These are phyloP conservation scores for Palythoa heliodiscus DNA, from an alignment of 92 coral and sea anemone species.

Conservation along the genomic window DNA sequence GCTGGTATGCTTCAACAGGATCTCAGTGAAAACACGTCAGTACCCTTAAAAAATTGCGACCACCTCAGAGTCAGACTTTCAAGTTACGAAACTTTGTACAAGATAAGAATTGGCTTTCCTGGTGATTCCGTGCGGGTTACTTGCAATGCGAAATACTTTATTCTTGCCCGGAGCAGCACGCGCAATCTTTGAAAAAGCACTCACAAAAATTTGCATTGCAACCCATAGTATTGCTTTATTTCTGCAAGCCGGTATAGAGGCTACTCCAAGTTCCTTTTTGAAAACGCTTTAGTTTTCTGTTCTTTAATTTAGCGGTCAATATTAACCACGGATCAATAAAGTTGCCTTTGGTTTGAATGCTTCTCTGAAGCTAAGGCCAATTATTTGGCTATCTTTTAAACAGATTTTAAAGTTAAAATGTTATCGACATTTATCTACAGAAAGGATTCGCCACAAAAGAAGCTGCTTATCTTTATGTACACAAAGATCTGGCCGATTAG, in stretches of 20 bases:
- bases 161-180: no score
- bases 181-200: no score
- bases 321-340: neutral
- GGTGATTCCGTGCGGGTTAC: no score
- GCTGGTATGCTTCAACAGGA: neutral
- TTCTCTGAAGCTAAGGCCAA: neutral
- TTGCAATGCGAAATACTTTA: no score
- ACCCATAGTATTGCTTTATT: no score
- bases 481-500: conserved; percentile 31
- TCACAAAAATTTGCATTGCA: no score
- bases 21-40: no score
- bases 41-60: neutral
- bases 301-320: neutral
- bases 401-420: conserved; percentile 29
- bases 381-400: conserved; percentile 33
- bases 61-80: neutral
- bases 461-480: conserved; percentile 27
- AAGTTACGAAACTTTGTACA: no score
- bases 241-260: no score
- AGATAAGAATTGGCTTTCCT: no score
- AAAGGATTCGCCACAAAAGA: neutral
- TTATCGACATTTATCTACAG: conserved; percentile 26
- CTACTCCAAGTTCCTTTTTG: no score
- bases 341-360: neutral
- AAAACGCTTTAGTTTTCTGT: neutral